Evolutionary conservation across 2,888 invertebrate genomes (phyloP).

Genomic region (Trissoscelio sp.): DNA sequence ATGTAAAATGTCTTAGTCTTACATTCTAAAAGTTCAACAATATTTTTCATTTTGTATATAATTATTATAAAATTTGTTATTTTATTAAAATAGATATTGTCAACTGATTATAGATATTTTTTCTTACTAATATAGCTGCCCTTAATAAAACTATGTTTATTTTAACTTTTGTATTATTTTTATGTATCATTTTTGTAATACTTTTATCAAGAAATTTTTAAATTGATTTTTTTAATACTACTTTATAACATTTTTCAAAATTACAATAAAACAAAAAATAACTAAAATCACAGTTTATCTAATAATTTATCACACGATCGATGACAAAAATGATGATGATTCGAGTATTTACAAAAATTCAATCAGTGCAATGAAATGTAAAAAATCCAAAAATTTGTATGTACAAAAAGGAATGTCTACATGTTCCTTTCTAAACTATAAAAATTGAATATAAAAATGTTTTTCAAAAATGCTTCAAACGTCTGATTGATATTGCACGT

Average conservation of each 20-base stretch:
- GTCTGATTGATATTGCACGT: no score
- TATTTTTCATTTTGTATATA: neutral
- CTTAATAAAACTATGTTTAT: no score
- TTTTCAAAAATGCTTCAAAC: no score
- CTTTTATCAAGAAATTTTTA: no score
- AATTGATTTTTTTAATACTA: no score
- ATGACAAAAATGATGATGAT: conserved; percentile 14
- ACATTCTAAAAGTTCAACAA: conserved; percentile 12
- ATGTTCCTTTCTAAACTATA: conserved; percentile 14
- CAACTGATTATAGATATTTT: no score
- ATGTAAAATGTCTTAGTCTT: conserved; percentile 10
- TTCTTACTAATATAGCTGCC: no score
- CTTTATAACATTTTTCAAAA: no score
- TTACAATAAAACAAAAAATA: conserved; percentile 18
- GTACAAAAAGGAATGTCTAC: conserved; percentile 45
- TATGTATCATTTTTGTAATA: no score
- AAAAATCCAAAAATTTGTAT: conserved; percentile 2
- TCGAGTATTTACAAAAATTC: conserved; percentile 33
- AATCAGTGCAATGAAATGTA: conserved; percentile 25
- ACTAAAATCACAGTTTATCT: conserved; percentile 46
- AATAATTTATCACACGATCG: conserved; percentile 32
- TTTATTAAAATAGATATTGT: no score
- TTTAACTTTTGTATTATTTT: no score
- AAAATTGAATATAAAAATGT: conserved; percentile 29
- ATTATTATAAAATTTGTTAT: no score